A percentile compares a stretch with the other conserved stretches of the same genome.
Evolutionary conservation across 2,888 invertebrate genomes (phyloP).

Genomic region (Latrodectus hesperus): DNA sequence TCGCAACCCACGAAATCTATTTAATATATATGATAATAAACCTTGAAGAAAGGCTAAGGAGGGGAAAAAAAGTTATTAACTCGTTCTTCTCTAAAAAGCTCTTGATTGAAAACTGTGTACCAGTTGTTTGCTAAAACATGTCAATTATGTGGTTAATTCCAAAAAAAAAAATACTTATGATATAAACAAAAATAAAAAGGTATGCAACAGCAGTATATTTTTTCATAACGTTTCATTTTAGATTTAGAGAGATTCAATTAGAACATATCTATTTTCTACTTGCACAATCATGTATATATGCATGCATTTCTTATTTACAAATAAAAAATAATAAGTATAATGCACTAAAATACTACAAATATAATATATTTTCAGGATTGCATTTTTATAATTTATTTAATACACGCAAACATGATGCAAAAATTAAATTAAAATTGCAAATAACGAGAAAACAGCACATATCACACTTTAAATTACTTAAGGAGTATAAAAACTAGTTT

Average conservation of each 20-base stretch:
- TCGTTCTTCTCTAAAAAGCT: slow-evolving; percentile 54
- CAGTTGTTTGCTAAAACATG: slow-evolving; percentile 43
- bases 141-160: slow-evolving; percentile 53
- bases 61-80: slow-evolving; percentile 49
- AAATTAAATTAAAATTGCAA: too few relatives aligned
- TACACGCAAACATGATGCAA: too few relatives aligned
- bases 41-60: slow-evolving; percentile 40
- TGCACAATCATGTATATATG: too few relatives aligned
- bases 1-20: slow-evolving; percentile 56
- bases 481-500: too few relatives aligned
- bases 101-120: slow-evolving; percentile 61
- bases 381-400: too few relatives aligned
- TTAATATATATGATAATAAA: slow-evolving; percentile 69
- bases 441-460: too few relatives aligned
- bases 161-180: slow-evolving; percentile 28
- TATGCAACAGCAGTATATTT: slow-evolving; percentile 1
- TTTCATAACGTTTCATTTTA: slow-evolving; percentile 10
- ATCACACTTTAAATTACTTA: too few relatives aligned
- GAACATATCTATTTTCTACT: not conserved
- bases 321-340: too few relatives aligned
- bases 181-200: slow-evolving; percentile 40
- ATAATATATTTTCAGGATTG: too few relatives aligned
- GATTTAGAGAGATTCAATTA: slow-evolving; percentile 3
- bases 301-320: too few relatives aligned
- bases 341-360: too few relatives aligned